Percentiles rank a stretch among this genome's conserved stretches.
phyloP scores from a whole-genome alignment of 2,888 invertebrate genomes.

The Drosophila melanosoma region DNA sequence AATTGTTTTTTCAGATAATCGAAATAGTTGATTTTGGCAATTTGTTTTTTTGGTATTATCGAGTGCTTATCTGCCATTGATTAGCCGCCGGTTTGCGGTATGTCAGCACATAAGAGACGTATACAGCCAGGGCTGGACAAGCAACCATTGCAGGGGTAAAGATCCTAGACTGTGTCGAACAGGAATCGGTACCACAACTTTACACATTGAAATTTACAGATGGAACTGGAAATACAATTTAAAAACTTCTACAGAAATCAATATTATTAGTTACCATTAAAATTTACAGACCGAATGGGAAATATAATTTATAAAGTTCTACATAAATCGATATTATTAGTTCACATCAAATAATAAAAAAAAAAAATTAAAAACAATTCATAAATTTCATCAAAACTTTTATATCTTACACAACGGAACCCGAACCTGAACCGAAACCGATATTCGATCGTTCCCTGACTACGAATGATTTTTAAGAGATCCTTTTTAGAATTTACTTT shows the following conservation, averaged over 20 bases:
- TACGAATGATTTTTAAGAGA: background rate
- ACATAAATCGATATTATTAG: background rate
- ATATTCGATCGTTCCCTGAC: background rate
- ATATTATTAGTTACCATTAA: background rate
- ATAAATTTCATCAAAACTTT: background rate
- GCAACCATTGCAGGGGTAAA: background rate
- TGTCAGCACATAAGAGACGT: constrained; percentile 15
- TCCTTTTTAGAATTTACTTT: background rate
- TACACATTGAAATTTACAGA: background rate
- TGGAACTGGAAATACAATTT: background rate
- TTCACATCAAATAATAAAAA: background rate
- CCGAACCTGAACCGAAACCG: background rate
- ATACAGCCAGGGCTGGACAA: constrained; percentile 29
- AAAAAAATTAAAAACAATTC: background rate
- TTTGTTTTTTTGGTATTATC: constrained; percentile 57
- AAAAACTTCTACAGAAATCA: background rate
- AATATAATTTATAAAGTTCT: background rate
- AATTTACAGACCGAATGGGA: background rate
- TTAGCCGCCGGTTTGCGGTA: constrained; percentile 32
- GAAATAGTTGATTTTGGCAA: constrained; percentile 37
- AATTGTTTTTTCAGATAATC: constrained; percentile 30
- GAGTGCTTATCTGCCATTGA: constrained; percentile 61
- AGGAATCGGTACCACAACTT: background rate
- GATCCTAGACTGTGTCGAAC: background rate
- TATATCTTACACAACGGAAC: background rate